Percentiles rank a stretch among this genome's conserved stretches.
phyloP scores from a whole-genome alignment of 2,797 vertebrate species.

The Catostomus latipinnis region DNA sequence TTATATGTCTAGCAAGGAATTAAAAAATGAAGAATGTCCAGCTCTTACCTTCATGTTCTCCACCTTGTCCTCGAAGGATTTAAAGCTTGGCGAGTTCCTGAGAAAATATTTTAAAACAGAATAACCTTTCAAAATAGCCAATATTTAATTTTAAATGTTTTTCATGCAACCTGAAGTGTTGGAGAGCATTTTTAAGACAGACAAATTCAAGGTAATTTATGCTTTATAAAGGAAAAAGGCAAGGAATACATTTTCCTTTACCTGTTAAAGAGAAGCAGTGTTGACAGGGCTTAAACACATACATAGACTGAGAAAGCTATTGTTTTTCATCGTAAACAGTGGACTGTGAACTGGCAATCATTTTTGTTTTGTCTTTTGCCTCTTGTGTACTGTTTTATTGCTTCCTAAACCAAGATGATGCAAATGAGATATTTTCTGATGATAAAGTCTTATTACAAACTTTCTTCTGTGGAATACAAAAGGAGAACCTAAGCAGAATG shows the following conservation, averaged over 20 bases:
- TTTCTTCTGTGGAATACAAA: too few relatives aligned
- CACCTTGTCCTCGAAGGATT: constrained; percentile 91
- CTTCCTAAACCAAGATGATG: not conserved
- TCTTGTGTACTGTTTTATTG: not conserved
- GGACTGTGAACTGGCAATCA: not conserved
- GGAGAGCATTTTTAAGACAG: too few relatives aligned
- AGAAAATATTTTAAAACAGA: constrained; percentile 29
- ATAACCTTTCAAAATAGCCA: not conserved
- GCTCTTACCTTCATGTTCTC: constrained; percentile 83
- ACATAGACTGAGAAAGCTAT: not conserved
- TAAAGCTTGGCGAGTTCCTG: constrained; percentile 94
- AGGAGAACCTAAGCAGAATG: too few relatives aligned
- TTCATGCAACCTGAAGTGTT: too few relatives aligned
- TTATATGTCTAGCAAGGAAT: not conserved
- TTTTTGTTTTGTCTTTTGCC: not conserved
- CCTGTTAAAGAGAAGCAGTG: too few relatives aligned
- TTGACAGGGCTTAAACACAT: not conserved
- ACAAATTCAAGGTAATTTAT: too few relatives aligned
- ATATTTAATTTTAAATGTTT: too few relatives aligned
- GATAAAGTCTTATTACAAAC: not conserved
- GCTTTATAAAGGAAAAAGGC: too few relatives aligned
- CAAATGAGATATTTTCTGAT: not conserved
- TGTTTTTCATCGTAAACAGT: not conserved
- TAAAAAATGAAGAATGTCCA: not conserved
- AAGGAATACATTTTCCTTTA: too few relatives aligned